Conservation (phyloP, 2,888 invertebrate species). For the Nasonovia ribisnigri region DNA sequence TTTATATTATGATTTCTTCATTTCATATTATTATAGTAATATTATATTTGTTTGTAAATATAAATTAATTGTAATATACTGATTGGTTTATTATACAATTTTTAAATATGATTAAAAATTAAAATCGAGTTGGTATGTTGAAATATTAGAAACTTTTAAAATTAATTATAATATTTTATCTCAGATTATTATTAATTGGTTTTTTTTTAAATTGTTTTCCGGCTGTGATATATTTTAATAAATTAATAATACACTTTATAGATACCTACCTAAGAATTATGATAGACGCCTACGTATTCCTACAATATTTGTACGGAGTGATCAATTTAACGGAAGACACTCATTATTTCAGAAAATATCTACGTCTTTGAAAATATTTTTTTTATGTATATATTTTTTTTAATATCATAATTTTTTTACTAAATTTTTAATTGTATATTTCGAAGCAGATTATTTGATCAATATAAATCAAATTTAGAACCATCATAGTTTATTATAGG, state of each 20-base stretch:
- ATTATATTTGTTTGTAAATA: background rate
- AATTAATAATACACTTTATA: background rate
- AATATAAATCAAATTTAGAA: background rate
- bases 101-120: background rate
- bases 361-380: background rate
- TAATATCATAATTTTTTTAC: background rate
- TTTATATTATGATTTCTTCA: background rate
- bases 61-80: background rate
- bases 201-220: background rate
- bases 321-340: background rate
- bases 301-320: background rate
- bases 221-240: background rate
- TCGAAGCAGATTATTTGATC: background rate
- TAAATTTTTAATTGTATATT: background rate
- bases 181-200: background rate
- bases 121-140: background rate
- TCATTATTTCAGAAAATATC: background rate
- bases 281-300: background rate
- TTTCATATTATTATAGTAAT: background rate
- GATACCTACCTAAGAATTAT: background rate
- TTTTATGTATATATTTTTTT: background rate
- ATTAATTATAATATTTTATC: constrained; percentile 6
- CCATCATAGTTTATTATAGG: background rate
- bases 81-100: background rate
- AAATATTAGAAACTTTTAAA: background rate